Base-by-base conservation (phyloP, 2,113 vertebrate species). In the Mionectes macconnelli region DNA sequence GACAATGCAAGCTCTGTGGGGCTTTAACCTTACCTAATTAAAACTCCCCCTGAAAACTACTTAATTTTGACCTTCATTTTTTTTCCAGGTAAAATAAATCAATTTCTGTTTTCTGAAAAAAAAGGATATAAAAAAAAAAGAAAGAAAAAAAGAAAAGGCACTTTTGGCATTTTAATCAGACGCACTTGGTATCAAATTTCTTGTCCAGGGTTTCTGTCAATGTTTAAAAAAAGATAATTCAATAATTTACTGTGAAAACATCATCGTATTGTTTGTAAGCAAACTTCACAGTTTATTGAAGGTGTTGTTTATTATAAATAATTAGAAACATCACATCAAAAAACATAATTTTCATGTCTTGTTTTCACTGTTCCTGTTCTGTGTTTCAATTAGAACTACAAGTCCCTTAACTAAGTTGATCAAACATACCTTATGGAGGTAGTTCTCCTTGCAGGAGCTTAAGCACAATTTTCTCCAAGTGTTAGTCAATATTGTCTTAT, bases 21-120 rank as follows among this genome's bases (percentile, higher is more conserved):
- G 24, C 56, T 89, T 97, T 97, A 96, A 95, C 57, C 31, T 33
- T 90, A 82, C 68, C 64, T 94, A 96, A 96, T 97, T 96, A 96
- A 93, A 93, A 81, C 72, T 92, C 39, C 37, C 20, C 18, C 87
- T 83, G 55, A 93, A 96, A 93, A 68, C 22, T 37, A 55, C 42
- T 73, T 93, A 90, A 80, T 96, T 97, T 94, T 83, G 89, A 85
- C 37, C 74, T 91, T 94, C 31, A 87, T 2, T 91, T 93, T 91
- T 82, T 77, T 92, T 76, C 69, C 37, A 86, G 30, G 37, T 24
- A 77, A 88, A 75, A 90, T 10, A 94, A 90, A 84, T 93, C 21
- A 81, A 70, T 76, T 96, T 83, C 31, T 86, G 21, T 82, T 94
- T 95, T 85, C n/a, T 88, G n/a, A 94, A 91, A 88, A 2, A 64